Conservation (phyloP, 2,797 vertebrate genomes). For the Gymnopithys bicolor region DNA sequence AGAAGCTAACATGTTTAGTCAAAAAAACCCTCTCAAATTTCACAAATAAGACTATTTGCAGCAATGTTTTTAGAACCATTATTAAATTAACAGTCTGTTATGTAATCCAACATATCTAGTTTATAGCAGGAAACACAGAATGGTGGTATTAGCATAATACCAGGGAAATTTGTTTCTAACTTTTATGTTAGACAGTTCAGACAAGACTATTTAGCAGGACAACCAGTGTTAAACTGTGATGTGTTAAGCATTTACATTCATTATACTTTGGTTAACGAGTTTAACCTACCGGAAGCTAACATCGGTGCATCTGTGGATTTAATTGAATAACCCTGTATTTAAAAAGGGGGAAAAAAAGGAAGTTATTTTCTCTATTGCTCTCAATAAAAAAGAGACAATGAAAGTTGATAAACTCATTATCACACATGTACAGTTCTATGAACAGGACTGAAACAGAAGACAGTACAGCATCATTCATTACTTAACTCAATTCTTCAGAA, state of each 20-base stretch:
- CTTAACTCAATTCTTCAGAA: not conserved
- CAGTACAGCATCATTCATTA: not conserved
- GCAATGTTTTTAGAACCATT: not conserved
- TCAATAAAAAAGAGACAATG: not conserved
- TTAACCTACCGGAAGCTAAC: conserved; percentile 66
- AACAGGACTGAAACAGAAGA: not conserved
- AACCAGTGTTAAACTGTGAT: not conserved
- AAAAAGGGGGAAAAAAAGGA: conserved; percentile 7
- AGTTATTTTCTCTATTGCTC: not conserved
- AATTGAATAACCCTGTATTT: conserved; percentile 61
- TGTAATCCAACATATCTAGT: not conserved
- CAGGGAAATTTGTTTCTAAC: not conserved
- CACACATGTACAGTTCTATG: not conserved
- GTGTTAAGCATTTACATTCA: not conserved
- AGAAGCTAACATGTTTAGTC: not conserved
- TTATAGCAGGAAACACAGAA: not conserved
- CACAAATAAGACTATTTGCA: not conserved
- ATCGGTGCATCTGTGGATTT: conserved; percentile 28
- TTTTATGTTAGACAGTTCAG: not conserved
- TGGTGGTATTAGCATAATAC: not conserved
- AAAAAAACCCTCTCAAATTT: not conserved
- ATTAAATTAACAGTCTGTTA: not conserved
- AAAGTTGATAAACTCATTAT: not conserved
- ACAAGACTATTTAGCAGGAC: not conserved
- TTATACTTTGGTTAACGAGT: not conserved